phyloP scores from a whole-genome alignment of 2,797 vertebrate genomes.

The Cyprinella venusta region DNA sequence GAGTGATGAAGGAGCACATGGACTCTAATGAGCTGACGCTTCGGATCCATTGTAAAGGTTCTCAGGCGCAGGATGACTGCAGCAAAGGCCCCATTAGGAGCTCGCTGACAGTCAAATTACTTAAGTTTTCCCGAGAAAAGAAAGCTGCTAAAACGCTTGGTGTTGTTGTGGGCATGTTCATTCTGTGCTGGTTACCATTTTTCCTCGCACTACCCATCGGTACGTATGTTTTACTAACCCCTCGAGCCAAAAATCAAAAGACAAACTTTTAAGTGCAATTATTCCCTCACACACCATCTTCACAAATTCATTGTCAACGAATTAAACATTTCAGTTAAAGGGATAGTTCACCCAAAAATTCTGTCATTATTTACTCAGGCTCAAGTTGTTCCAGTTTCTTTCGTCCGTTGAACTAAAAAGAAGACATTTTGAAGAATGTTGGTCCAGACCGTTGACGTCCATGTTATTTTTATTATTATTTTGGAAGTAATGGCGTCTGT shows the following conservation, averaged over 20 bases:
- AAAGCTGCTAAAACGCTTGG: conserved; percentile 96
- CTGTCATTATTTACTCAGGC: no score
- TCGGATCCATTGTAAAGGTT: conserved; percentile 92
- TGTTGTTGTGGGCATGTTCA: conserved; percentile 96
- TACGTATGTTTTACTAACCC: conserved; percentile 70
- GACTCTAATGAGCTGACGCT: conserved; percentile 93
- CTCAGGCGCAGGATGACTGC: conserved; percentile 83
- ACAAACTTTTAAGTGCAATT: neutral
- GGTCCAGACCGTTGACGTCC: no score
- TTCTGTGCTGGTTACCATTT: conserved; percentile 96
- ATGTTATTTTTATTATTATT: no score
- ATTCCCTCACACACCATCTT: neutral
- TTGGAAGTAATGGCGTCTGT: no score
- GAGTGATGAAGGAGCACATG: conserved; percentile 94
- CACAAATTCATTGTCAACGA: neutral
- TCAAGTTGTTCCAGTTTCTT: no score
- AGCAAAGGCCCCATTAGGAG: conserved; percentile 84
- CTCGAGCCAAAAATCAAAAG: neutral
- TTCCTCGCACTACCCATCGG: conserved; percentile 92
- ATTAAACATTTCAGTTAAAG: neutral
- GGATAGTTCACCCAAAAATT: no score
- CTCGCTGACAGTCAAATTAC: conserved; percentile 90
- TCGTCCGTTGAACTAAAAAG: no score
- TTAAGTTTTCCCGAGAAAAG: conserved; percentile 96
- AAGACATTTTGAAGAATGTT: no score